Evolutionary conservation across 2,797 vertebrate genomes (phyloP).

Genomic region (Siniperca scherzeri): DNA sequence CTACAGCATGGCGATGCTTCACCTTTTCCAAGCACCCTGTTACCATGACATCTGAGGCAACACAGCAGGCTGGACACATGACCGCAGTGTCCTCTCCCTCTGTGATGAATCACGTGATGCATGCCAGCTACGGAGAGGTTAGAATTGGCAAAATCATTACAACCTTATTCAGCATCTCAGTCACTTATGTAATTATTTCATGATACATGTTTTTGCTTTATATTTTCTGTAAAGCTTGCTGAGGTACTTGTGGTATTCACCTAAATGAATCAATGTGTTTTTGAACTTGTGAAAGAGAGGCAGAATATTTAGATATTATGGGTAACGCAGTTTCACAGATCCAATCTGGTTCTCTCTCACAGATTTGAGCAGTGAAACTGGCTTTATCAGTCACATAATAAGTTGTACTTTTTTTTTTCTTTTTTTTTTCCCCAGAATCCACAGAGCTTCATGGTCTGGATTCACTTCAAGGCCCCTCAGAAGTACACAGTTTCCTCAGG

Average conservation of each 20-base stretch:
- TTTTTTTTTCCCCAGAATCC: constrained; percentile 87
- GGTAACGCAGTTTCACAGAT: neutral
- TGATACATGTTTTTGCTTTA: neutral
- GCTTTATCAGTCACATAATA: neutral
- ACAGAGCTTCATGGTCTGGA: constrained; percentile 92
- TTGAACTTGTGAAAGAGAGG: neutral
- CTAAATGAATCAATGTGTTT: neutral
- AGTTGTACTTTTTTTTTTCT: constrained; percentile 42
- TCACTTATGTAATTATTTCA: neutral
- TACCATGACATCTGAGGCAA: constrained; percentile 72
- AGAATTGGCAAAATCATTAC: constrained; percentile 48
- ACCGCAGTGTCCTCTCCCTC: constrained; percentile 86
- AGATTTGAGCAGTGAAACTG: neutral
- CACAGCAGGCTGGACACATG: constrained; percentile 75
- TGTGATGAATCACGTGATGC: constrained; percentile 94
- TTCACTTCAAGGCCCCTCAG: constrained; percentile 93
- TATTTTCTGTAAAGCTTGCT: neutral
- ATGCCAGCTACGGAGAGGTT: constrained; percentile 92
- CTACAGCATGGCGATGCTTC: constrained; percentile 94
- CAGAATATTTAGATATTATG: neutral
- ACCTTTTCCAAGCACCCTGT: constrained; percentile 92
- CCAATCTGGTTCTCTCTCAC: neutral
- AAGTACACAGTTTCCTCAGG: constrained; percentile 88
- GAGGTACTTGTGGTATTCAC: neutral
- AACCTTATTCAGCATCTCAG: neutral